Conservation (phyloP, 2,888 invertebrate species). For the Mythimna pallens region DNA sequence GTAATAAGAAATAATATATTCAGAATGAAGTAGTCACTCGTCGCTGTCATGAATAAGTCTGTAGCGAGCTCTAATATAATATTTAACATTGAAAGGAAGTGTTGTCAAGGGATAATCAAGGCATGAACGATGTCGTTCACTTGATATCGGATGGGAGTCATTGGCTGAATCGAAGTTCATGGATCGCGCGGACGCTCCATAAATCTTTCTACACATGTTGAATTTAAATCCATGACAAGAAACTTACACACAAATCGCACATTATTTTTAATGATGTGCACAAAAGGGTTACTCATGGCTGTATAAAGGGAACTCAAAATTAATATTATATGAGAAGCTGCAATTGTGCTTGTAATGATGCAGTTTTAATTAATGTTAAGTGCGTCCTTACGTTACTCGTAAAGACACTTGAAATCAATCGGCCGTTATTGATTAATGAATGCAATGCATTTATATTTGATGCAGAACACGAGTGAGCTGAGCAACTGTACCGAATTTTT, state of each 20-base stretch:
- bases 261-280: conserved; percentile 48
- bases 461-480: conserved; percentile 47
- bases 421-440: conserved; percentile 72
- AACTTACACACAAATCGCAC: conserved; percentile 40
- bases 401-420: conserved; percentile 84
- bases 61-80: conserved; percentile 61
- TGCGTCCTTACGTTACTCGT: conserved; percentile 57
- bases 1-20: conserved; percentile 34
- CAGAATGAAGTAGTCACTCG: conserved; percentile 20
- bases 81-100: conserved; percentile 79
- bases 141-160: conserved; percentile 81
- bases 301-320: conserved; percentile 13
- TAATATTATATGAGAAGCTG: conserved; percentile 23
- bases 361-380: conserved; percentile 61
- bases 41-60: conserved; percentile 52
- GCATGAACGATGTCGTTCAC: conserved; percentile 87
- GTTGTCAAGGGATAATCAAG: conserved; percentile 85
- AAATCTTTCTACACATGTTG: conserved; percentile 68
- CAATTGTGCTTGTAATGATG: conserved; percentile 51
- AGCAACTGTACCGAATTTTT: conserved; percentile 15
- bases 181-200: conserved; percentile 70
- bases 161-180: conserved; percentile 82
- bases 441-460: conserved; percentile 72
- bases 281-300: conserved; percentile 48
- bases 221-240: conserved; percentile 58